A percentile compares a stretch with the other conserved stretches of the same genome.
Conservation (phyloP, 2,113 vertebrate species). For the Montifringilla adamsi region DNA sequence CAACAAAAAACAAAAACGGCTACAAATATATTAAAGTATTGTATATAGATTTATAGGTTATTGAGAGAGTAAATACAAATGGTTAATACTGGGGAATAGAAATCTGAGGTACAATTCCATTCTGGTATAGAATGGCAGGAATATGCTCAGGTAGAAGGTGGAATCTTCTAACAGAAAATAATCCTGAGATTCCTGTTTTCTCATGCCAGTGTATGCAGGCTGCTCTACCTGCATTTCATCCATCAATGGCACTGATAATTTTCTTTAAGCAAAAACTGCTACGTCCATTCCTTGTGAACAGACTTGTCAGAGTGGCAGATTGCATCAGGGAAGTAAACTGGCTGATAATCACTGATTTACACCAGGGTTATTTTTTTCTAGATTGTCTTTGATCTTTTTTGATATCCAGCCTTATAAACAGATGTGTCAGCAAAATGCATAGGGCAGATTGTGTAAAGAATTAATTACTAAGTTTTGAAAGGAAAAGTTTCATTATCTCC, state of each 20-base stretch:
- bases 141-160: not conserved
- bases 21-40: not conserved
- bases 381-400: not conserved
- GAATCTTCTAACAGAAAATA: not conserved
- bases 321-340: not conserved
- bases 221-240: not conserved
- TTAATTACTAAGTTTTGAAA: constrained; percentile 14
- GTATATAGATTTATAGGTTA: not conserved
- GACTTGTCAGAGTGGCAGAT: not conserved
- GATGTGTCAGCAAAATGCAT: constrained; percentile 4
- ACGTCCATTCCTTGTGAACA: not conserved
- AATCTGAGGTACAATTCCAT: not conserved
- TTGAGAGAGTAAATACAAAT: not conserved
- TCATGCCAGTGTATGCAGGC: not conserved
- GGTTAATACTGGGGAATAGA: not conserved
- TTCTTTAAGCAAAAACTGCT: not conserved
- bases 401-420: not conserved
- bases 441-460: not conserved
- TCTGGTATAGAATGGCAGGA: not conserved
- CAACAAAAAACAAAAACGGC: too few relatives aligned
- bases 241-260: not conserved
- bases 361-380: not conserved
- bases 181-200: not conserved
- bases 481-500: not conserved
- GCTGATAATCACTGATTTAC: not conserved